A percentile compares a stretch with the other conserved stretches of the same genome.
Evolutionary conservation across 2,888 invertebrate species (phyloP).

Genomic region (Esperia sulphurella): DNA sequence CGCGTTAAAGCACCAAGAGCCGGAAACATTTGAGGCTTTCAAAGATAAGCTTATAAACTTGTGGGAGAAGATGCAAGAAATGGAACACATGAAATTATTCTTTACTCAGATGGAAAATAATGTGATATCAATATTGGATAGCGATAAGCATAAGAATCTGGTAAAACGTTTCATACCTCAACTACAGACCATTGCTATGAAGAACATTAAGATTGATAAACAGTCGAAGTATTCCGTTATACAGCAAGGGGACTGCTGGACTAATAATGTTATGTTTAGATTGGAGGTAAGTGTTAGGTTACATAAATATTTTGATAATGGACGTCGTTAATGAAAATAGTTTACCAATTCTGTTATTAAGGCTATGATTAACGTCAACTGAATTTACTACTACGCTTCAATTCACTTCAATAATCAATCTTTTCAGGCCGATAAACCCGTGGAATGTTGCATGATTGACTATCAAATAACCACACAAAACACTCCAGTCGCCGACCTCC

Average conservation of each 20-base stretch:
- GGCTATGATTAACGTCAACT: background rate
- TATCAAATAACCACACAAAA: constrained; percentile 12
- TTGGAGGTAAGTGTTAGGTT: constrained; percentile 15
- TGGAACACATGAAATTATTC: background rate
- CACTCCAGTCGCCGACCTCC: constrained; percentile 10
- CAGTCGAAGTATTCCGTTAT: constrained; percentile 19
- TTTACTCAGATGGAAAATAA: constrained; percentile 5
- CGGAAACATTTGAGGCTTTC: constrained; percentile 16
- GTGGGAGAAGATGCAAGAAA: constrained; percentile 2
- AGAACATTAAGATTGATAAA: constrained; percentile 5
- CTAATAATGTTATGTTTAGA: constrained; percentile 24
- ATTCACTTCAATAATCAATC: background rate
- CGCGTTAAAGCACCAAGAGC: constrained; percentile 29
- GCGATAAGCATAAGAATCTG: background rate
- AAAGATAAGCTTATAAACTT: constrained; percentile 16
- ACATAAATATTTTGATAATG: background rate
- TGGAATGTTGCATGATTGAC: constrained; percentile 16
- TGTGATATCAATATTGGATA: background rate
- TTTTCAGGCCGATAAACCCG: constrained; percentile 4
- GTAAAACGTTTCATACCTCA: background rate
- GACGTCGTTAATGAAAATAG: background rate
- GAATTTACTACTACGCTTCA: background rate
- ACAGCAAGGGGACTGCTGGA: constrained; percentile 27
- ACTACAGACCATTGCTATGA: background rate
- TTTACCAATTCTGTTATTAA: background rate